Base-by-base conservation (phyloP, 2,113 vertebrate species). In the Climacteris rufus region DNA sequence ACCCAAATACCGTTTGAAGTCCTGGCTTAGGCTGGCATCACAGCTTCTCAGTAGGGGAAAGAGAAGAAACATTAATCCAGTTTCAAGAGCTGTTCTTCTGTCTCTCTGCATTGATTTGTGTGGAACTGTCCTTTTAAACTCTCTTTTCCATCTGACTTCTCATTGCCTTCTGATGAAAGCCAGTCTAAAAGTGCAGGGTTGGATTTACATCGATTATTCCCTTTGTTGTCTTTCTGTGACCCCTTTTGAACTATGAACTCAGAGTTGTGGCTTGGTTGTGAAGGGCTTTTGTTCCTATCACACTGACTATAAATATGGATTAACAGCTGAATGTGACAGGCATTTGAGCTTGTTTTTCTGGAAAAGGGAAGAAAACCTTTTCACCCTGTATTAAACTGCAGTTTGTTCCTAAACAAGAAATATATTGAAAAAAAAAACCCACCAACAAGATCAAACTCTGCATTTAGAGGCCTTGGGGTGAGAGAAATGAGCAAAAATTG, bases 201-300 rank as follows among this genome's bases (percentile, higher is more conserved):
- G 25, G 47, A 83, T 93, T 90, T 83, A 54, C 78, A 88, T 79
- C 44, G 87, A 87, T 79, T 95, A n/a, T 74, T 93, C 60, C 44
- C 37, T 87, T 87, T 77, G 28, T 90, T 95, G 50, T 86, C 45
- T 92, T 82, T 76, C 57, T 53, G 0, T 91, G 86, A 88, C 75
- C 60, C 14, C 39, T 74, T 50, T 47, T 71, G 69, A 91, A 75
- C 84, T 60, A 17, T 45, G 74, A 95, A 82, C 84, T 83, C 35
- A 15, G 79, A 57, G 59, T 0, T 70, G 33, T 74, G 64, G 20
- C 47, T 78, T 60, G 22, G 42, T 65, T 7, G 0, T 19, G 42
- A 49, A 77, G 15, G 52, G 44, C 23, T 72, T 77, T 94, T 83
- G 42, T 89, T 87, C 33, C 69, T 22, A 20, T 59, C 57, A 31